Evolutionary conservation across 2,888 invertebrate genomes (phyloP).

Genomic region (Ischnus inquisitorius): DNA sequence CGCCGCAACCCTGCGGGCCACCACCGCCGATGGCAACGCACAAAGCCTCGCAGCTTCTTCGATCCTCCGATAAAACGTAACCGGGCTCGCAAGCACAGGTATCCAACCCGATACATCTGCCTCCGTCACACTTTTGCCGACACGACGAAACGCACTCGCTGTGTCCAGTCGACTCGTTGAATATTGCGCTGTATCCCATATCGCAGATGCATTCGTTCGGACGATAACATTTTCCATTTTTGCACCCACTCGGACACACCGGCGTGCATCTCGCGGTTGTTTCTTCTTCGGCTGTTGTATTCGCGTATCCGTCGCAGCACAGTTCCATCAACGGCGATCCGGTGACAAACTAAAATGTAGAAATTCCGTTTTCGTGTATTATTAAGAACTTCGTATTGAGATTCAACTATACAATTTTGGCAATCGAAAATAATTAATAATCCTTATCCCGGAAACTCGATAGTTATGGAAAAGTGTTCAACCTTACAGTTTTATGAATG

Average conservation of each 20-base stretch:
- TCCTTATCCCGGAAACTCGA: too few relatives aligned
- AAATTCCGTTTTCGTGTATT: too few relatives aligned
- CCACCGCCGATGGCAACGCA: not conserved
- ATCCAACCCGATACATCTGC: not conserved
- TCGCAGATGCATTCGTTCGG: constrained; percentile 9
- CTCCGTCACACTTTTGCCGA: not conserved
- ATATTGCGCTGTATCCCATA: not conserved
- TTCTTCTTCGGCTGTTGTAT: too few relatives aligned
- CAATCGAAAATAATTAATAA: too few relatives aligned
- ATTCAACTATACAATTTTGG: too few relatives aligned
- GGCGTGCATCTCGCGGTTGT: not conserved
- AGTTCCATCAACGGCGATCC: too few relatives aligned
- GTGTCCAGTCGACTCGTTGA: not conserved
- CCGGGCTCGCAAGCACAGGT: not conserved
- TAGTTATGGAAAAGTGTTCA: too few relatives aligned
- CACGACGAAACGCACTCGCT: not conserved
- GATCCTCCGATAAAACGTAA: not conserved
- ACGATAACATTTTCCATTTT: not conserved
- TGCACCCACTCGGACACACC: not conserved
- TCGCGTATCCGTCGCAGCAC: too few relatives aligned
- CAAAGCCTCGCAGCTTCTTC: not conserved
- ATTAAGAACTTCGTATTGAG: too few relatives aligned
- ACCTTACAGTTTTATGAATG: too few relatives aligned
- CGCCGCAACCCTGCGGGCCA: not conserved
- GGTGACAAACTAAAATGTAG: too few relatives aligned